Conservation (phyloP, 2,888 invertebrate species). For the Blastobasis adustella region DNA sequence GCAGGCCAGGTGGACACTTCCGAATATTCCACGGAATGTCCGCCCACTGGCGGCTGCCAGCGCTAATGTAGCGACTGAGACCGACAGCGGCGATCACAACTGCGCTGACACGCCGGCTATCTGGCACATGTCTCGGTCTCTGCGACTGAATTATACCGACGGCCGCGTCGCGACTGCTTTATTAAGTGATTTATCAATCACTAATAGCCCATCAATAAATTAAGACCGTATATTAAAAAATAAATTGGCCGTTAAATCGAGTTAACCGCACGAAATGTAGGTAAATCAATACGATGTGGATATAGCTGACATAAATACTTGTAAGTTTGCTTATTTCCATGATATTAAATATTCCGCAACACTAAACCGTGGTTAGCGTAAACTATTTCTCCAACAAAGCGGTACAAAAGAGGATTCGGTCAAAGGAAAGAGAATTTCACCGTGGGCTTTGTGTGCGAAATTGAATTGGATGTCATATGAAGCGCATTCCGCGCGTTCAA, state of each 20-base stretch:
- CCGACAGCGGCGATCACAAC: slow-evolving; percentile 33
- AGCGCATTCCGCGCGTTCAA: slow-evolving; percentile 64
- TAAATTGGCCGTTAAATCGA: no score
- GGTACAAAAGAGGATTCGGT: slow-evolving; percentile 52
- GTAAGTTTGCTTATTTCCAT: no score
- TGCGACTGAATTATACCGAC: slow-evolving; percentile 18
- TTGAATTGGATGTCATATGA: slow-evolving; percentile 69
- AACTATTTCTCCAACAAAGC: slow-evolving; percentile 46
- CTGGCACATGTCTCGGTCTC: slow-evolving; percentile 25
- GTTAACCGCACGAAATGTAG: no score
- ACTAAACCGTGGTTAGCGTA: slow-evolving; percentile 20
- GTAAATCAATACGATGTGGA: no score
- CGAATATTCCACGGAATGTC: slow-evolving; percentile 39
- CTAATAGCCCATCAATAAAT: no score
- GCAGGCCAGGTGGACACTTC: slow-evolving; percentile 57
- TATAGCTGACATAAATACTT: no score
- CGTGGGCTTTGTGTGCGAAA: slow-evolving; percentile 63
- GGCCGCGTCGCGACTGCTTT: no score
- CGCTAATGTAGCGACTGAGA: slow-evolving; percentile 23
- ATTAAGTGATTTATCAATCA: slow-evolving; percentile 3
- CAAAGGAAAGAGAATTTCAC: slow-evolving; percentile 64
- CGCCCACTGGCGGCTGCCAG: slow-evolving; percentile 43
- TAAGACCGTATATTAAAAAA: no score
- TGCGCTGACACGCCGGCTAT: slow-evolving; percentile 32
- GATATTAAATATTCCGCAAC: no score